phyloP scores from a whole-genome alignment of 2,888 invertebrate genomes.

The Lampropteryx suffumata region DNA sequence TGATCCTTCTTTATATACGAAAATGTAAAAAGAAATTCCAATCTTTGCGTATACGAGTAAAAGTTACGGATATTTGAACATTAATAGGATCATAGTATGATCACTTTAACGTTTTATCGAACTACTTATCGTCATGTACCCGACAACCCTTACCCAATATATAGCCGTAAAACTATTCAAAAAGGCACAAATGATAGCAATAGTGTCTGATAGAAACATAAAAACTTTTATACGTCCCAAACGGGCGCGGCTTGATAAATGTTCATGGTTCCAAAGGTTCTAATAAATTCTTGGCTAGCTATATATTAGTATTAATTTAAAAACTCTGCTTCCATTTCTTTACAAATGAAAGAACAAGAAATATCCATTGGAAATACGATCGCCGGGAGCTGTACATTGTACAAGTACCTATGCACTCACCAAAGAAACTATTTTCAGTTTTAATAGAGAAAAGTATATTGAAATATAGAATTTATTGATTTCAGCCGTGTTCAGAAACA shows the following conservation, averaged over 20 bases:
- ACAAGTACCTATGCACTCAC: conserved; percentile 20
- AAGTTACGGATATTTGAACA: conserved; percentile 10
- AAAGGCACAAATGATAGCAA: conserved; percentile 30
- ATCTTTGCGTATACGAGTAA: too few relatives aligned
- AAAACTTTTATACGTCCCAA: conserved; percentile 34
- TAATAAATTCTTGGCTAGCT: conserved; percentile 31
- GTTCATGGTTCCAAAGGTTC: conserved; percentile 22
- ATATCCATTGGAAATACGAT: conserved; percentile 35
- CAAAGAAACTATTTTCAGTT: conserved; percentile 22
- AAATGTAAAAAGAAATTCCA: too few relatives aligned
- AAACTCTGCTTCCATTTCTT: conserved; percentile 32
- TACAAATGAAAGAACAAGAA: conserved; percentile 32
- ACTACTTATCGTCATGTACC: conserved; percentile 25
- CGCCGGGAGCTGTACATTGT: conserved; percentile 29
- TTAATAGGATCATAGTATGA: conserved; percentile 12
- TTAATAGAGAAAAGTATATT: conserved; percentile 11
- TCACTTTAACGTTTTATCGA: conserved; percentile 19
- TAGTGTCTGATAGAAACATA: conserved; percentile 32
- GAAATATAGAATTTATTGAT: conserved; percentile 1
- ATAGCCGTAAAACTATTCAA: conserved; percentile 32
- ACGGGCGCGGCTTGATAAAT: conserved; percentile 28
- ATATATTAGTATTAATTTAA: conserved; percentile 30
- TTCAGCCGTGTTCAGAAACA: conserved; percentile 7
- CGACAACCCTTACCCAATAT: conserved; percentile 24
- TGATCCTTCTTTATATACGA: too few relatives aligned